These are phyloP conservation scores for Rhynchotus rufescens DNA, from an alignment of 2,797 vertebrate species.

Conservation along the genomic window DNA sequence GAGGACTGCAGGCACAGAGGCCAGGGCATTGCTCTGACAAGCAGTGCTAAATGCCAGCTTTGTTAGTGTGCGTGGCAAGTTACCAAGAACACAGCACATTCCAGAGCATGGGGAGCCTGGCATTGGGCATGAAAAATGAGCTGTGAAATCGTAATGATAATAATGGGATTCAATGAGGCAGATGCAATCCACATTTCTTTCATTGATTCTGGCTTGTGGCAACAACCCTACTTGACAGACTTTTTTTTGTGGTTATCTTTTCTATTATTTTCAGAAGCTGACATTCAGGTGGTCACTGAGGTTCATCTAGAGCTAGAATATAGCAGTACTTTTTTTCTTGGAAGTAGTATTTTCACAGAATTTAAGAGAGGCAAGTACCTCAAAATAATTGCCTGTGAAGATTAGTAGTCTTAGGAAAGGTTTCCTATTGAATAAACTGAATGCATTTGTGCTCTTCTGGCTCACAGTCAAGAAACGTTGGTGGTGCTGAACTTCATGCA, in stretches of 20 bases:
- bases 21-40: neutral
- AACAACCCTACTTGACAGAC: neutral
- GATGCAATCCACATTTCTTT: slow-evolving; percentile 51
- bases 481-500: neutral
- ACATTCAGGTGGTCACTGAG: neutral
- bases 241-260: neutral
- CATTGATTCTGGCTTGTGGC: slow-evolving; percentile 18
- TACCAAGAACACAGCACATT: neutral
- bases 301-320: neutral
- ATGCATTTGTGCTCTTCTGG: neutral
- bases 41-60: neutral
- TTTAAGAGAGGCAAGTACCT: neutral
- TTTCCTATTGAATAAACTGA: neutral
- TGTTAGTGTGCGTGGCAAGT: neutral
- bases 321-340: neutral
- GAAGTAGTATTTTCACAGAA: neutral
- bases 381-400: neutral
- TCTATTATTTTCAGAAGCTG: neutral
- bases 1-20: neutral
- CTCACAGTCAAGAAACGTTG: neutral
- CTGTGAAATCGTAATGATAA: slow-evolving; percentile 50
- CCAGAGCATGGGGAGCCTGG: neutral
- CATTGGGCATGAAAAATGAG: slow-evolving; percentile 36
- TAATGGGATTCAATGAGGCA: slow-evolving; percentile 47
- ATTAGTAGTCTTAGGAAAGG: neutral